Evolutionary conservation across 37 sponge, comb jelly and placozoan species (phyloP).

Genomic region (Diacarnus erythraeanus): DNA sequence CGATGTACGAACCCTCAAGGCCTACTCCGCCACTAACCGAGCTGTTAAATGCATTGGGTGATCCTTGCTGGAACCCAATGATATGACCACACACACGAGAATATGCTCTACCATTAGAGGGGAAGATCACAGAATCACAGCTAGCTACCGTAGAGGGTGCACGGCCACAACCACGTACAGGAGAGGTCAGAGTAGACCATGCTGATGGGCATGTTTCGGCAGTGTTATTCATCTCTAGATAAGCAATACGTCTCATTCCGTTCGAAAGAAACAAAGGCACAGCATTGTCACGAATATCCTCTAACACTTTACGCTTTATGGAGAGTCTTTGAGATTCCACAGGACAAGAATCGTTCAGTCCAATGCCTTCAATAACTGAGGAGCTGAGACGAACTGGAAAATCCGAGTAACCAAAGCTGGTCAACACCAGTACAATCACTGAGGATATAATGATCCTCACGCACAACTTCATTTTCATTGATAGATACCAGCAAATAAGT

Average conservation of each 20-base stretch:
- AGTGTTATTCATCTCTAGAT: background rate
- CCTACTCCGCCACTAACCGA: background rate
- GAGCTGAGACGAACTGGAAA: background rate
- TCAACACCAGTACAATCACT: no score
- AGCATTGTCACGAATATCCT: background rate
- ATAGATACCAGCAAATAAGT: no score
- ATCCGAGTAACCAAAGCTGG: background rate
- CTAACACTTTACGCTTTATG: background rate
- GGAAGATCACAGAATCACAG: conserved; percentile 14
- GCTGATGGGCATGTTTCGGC: background rate
- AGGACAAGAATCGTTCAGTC: background rate
- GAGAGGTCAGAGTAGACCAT: background rate
- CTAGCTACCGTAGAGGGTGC: background rate
- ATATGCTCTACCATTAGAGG: conserved; percentile 15
- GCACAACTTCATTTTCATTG: no score
- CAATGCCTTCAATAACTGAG: background rate
- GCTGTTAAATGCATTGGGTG: conserved; percentile 47
- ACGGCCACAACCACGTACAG: background rate
- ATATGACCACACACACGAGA: conserved; percentile 29
- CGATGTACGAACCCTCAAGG: conserved; percentile 23
- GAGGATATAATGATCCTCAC: no score
- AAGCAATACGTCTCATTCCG: background rate
- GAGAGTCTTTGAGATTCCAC: background rate
- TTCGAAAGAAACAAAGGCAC: background rate
- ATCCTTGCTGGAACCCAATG: conserved; percentile 30